Evolutionary conservation across 2,113 vertebrate species (phyloP).

Genomic region (Geothlypis trichas): DNA sequence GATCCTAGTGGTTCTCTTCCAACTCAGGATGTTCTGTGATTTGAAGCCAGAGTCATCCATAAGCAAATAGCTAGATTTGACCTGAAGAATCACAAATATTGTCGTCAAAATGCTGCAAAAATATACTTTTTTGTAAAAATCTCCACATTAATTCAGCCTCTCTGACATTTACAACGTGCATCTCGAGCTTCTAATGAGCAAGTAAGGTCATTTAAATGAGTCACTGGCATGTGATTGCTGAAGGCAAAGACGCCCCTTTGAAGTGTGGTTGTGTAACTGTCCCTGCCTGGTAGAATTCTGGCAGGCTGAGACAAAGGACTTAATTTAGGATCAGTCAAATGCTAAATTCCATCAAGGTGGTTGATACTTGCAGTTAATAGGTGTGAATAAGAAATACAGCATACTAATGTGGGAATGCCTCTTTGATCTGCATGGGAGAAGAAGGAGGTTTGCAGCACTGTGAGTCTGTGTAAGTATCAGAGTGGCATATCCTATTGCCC

Average conservation of each 20-base stretch:
- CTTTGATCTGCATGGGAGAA: not conserved
- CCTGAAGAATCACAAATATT: slow-evolving; percentile 18
- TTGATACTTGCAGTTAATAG: slow-evolving; percentile 52
- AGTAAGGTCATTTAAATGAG: slow-evolving; percentile 70
- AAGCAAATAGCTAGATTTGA: slow-evolving; percentile 20
- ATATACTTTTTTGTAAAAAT: not conserved
- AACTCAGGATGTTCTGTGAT: not conserved
- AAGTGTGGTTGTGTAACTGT: slow-evolving; percentile 68
- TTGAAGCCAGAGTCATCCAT: not conserved
- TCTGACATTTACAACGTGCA: slow-evolving; percentile 70
- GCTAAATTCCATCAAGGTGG: slow-evolving; percentile 18
- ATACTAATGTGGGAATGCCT: not conserved
- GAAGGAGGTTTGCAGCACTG: not conserved
- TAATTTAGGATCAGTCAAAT: slow-evolving; percentile 59
- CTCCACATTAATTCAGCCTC: slow-evolving; percentile 19
- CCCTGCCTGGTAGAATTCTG: slow-evolving; percentile 37
- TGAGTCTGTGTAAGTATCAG: not conserved
- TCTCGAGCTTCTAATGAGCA: slow-evolving; percentile 71
- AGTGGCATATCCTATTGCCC: not conserved
- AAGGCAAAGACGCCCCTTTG: slow-evolving; percentile 65
- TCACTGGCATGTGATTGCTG: slow-evolving; percentile 46
- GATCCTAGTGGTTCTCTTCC: not conserved
- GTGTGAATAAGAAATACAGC: not conserved
- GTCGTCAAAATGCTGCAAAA: slow-evolving; percentile 54
- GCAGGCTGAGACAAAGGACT: slow-evolving; percentile 46